Base-by-base conservation (phyloP, 2,113 vertebrate genomes). In the Cryptotis parvus region DNA sequence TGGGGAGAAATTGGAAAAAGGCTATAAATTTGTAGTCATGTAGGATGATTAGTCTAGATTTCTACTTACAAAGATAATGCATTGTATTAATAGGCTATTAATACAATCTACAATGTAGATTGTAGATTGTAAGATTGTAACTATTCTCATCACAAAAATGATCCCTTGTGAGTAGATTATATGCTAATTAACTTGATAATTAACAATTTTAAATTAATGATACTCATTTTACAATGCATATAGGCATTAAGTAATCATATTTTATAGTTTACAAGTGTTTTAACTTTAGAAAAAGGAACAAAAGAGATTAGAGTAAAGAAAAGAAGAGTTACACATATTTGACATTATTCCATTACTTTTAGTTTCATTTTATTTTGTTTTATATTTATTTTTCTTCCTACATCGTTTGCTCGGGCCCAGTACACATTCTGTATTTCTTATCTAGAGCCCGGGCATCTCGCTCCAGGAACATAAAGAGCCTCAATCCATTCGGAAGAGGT, bases 331-430 rank as follows among this genome's bases (percentile, higher is more conserved):
- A 29, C 20, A 29, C 0, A 24, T 79, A 22, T 76, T 74, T 79
- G n/a, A 66, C 84, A 41, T 69, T 63, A 66, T 84, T 74, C 29
- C n/a, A 22, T 63, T 31, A 52, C 72, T 22, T 79, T 79, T 65
- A 10, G 41, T 39, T 80, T 70, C 45, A 74, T 84, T 92, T 26
- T 80, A 72, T 37, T 76, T 89, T 85, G 33, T 63, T 55, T 61
- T 91, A 39, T 58, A 83, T 89, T 24, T 27, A n/a, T n/a, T n/a
- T n/a, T n/a, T n/a, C n/a, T n/a, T n/a, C n/a, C n/a, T n/a, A n/a
- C n/a, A n/a, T n/a, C n/a, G n/a, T n/a, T n/a, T n/a, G n/a, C n/a
- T n/a, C n/a, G n/a, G n/a, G n/a, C n/a, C n/a, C n/a, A n/a, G n/a
- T n/a, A n/a, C n/a, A n/a, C n/a, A n/a, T n/a, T n/a, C n/a, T n/a